Conservation (phyloP, 2,113 vertebrate species). For the Chaetodon auriga region DNA sequence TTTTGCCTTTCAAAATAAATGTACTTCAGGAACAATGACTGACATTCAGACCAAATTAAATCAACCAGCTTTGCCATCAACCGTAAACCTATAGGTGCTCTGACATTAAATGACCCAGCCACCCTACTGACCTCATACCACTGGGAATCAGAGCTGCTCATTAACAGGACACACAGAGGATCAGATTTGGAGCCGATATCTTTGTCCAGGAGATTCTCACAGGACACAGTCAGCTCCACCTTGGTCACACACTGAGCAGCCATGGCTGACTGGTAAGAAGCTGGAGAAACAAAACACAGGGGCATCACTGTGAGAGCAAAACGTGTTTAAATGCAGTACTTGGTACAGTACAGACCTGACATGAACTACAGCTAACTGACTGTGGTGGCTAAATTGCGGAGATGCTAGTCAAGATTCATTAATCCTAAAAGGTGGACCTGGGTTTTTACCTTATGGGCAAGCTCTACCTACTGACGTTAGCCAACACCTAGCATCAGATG, state of each 20-base stretch:
- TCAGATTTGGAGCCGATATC: conserved; percentile 93
- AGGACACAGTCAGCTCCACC: conserved; percentile 91
- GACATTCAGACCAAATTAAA: not conserved
- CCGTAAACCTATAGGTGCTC: not conserved
- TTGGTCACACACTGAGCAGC: conserved; percentile 90
- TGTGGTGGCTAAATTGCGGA: not conserved
- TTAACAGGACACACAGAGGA: conserved; percentile 89
- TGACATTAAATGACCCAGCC: not conserved
- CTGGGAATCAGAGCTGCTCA: conserved; percentile 63
- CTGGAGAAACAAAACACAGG: not conserved
- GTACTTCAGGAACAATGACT: not conserved
- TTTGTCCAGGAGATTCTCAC: conserved; percentile 89
- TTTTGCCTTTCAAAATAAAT: not conserved
- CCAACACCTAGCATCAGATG: too few relatives aligned
- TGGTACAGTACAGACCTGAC: not conserved
- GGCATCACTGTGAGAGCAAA: not conserved
- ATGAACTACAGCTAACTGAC: not conserved
- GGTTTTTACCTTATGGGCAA: not conserved
- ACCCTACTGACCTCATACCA: conserved; percentile 76
- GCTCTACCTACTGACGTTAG: not conserved
- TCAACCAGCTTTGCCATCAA: not conserved
- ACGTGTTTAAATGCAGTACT: too few relatives aligned
- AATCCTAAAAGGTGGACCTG: not conserved
- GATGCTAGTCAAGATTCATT: too few relatives aligned
- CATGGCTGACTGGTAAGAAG: conserved; percentile 77